Base-by-base conservation (phyloP, 2,888 invertebrate species). In the Xanthostigma xanthostigma region DNA sequence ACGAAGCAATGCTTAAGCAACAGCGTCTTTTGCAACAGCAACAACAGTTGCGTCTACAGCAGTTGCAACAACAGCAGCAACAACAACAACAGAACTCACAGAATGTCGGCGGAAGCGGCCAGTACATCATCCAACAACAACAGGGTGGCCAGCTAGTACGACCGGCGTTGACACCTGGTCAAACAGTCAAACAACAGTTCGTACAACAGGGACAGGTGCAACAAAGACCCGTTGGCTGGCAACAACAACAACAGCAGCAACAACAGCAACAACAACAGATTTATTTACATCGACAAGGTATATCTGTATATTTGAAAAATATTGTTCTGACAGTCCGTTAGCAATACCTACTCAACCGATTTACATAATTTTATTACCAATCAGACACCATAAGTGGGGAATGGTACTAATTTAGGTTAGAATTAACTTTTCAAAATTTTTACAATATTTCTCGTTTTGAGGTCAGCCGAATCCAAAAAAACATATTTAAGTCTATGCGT, bases 201-300 rank as follows among this genome's bases (percentile, higher is more conserved):
- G 12, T 42, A 44, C 60, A 50, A 54, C 50, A 55, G 51, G 48
- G 34, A 41, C 12, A 37, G n/a, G 36, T 38, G 27, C 36, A 49
- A 42, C 36, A 38, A 34, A 47, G 43, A 51, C 41, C 51, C 45
- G 36, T 53, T 48, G 56, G 56, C 39, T 58, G 58, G 45, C 67
- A 68, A 51, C 64, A 67, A 50, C 53, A 68, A 4, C 66, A 69
- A 52, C 65, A 64, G 54, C 68, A 61, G 48, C 60, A 63, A 47
- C 65, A 66, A 57, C 73, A 71, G 59, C 69, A 34, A 9, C 45
- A 49, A 38, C 49, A 49, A 46, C 37, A 45, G 5, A 37, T 49
- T 27, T 42, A n/a, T 5, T 36, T 41, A 9, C 41, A 47, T 8
- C 50, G 10, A 14, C 43, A 42, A 42, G 34, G 17, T 42, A 42